phyloP scores from a whole-genome alignment of 2,797 vertebrate species.

The Platalea minor region DNA sequence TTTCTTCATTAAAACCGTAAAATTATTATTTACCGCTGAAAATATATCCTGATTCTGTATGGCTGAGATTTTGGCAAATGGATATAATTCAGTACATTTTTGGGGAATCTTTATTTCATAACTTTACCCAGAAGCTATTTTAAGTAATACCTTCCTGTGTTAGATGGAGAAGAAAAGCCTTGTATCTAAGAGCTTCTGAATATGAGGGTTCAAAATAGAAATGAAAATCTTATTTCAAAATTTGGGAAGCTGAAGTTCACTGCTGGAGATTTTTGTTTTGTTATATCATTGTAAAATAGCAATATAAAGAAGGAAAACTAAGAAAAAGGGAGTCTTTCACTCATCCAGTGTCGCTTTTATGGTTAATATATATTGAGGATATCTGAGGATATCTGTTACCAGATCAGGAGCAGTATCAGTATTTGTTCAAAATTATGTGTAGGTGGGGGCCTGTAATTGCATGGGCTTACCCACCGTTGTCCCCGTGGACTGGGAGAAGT shows the following conservation, averaged over 20 bases:
- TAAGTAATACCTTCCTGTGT: background rate
- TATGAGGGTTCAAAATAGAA: background rate
- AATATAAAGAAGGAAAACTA: background rate
- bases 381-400: background rate
- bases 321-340: background rate
- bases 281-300: background rate
- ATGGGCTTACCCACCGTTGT: background rate
- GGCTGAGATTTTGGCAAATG: background rate
- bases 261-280: background rate
- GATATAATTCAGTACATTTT: background rate
- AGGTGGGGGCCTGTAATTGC: background rate
- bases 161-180: background rate
- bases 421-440: background rate
- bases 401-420: background rate
- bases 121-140: background rate
- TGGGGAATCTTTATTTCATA: background rate
- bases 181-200: background rate
- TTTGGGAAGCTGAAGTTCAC: background rate
- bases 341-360: background rate
- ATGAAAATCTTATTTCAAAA: background rate
- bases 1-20: background rate
- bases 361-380: no score
- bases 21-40: background rate
- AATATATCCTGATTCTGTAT: background rate
- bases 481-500: background rate